Evolutionary conservation across 2,113 vertebrate genomes (phyloP).

Genomic region (Sphyrna mokarran): DNA sequence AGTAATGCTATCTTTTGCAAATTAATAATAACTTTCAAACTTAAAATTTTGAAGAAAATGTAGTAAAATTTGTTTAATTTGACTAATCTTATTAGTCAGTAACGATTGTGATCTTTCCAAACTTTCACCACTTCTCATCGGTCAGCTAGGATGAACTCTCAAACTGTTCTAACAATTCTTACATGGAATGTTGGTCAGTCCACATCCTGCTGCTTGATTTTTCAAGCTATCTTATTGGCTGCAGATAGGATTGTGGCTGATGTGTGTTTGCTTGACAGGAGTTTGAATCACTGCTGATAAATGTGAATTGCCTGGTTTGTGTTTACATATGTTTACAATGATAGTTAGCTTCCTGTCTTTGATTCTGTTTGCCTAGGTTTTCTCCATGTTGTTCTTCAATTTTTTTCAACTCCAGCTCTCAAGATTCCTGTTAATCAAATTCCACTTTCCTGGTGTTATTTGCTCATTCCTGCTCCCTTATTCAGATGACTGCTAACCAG

Average conservation of each 20-base stretch:
- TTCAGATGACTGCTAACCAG: neutral
- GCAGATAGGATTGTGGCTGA: neutral
- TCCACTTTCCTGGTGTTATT: neutral
- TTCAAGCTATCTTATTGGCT: constrained; percentile 1
- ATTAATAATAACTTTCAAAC: neutral
- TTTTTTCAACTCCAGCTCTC: neutral
- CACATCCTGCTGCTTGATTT: neutral
- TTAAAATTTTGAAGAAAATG: neutral
- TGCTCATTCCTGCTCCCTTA: neutral
- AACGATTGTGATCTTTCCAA: neutral
- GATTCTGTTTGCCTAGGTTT: neutral
- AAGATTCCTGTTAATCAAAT: neutral
- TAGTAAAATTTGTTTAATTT: neutral
- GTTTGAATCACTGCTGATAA: neutral
- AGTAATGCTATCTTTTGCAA: neutral
- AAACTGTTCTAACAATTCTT: neutral
- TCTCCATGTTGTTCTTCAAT: neutral
- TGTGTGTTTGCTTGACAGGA: neutral
- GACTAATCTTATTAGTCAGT: neutral
- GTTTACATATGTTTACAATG: neutral
- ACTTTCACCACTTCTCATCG: neutral
- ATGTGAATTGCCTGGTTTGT: neutral
- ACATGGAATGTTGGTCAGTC: neutral
- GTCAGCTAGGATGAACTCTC: neutral
- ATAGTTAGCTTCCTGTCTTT: neutral